Conservation (phyloP, 2,797 vertebrate species). For the Lagodon rhomboides region DNA sequence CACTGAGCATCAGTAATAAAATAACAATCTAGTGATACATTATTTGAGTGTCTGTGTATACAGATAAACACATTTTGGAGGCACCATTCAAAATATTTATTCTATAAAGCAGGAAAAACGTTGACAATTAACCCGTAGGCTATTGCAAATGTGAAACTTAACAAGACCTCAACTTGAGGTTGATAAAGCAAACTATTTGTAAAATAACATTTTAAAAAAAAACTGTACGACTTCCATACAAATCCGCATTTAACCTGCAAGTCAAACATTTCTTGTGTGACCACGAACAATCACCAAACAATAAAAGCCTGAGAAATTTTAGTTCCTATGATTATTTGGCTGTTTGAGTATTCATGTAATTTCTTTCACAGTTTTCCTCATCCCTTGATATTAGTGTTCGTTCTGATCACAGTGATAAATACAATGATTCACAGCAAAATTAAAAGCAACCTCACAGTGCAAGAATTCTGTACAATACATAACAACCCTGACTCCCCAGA, state of each 20-base stretch:
- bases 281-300: neutral
- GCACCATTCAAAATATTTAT: constrained; percentile 37
- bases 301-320: constrained; percentile 25
- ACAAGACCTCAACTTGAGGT: neutral
- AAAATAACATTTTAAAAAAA: neutral
- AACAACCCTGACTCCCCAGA: too few species aligned
- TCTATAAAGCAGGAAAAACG: constrained; percentile 35
- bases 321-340: constrained; percentile 4
- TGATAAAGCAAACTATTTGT: neutral
- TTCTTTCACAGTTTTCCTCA: constrained; percentile 13
- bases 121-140: neutral
- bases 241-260: constrained; percentile 1
- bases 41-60: too few species aligned
- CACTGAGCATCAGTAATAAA: neutral
- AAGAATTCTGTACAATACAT: neutral
- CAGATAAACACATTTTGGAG: neutral
- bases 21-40: neutral
- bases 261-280: neutral
- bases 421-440: constrained; percentile 37
- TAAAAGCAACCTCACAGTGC: constrained; percentile 15
- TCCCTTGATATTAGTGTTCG: constrained; percentile 54
- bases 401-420: constrained; percentile 34
- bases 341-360: constrained; percentile 9
- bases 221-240: neutral
- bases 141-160: neutral